A percentile compares a stretch with the other conserved stretches of the same genome.
These are phyloP conservation scores for Pterocles burchelli DNA, from an alignment of 2,113 vertebrate genomes.

Conservation along the genomic window DNA sequence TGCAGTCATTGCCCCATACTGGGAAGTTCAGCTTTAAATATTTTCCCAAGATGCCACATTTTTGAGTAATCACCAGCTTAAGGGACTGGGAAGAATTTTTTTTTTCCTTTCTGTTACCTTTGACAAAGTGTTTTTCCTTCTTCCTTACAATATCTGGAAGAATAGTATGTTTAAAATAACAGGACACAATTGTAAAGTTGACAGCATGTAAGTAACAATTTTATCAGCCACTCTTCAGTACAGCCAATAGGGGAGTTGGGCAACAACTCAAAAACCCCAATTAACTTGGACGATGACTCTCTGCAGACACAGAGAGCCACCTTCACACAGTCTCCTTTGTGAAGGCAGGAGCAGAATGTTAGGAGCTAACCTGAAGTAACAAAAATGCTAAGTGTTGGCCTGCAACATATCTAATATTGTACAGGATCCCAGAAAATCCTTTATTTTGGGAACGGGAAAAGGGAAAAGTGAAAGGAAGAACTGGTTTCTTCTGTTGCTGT, in stretches of 20 bases:
- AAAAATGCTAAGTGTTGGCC: not conserved
- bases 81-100: not conserved
- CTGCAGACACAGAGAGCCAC: not conserved
- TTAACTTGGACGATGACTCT: not conserved
- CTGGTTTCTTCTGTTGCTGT: not conserved
- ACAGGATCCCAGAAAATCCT: not conserved
- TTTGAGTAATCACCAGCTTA: not conserved
- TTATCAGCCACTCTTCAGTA: not conserved
- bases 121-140: not conserved
- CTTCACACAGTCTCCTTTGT: not conserved
- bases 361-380: not conserved
- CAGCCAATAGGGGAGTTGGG: not conserved
- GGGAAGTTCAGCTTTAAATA: not conserved
- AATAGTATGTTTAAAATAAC: not conserved
- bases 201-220: not conserved
- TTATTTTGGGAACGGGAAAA: not conserved
- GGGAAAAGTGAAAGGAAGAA: not conserved
- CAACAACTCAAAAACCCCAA: not conserved
- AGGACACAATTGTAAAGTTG: not conserved
- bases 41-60: not conserved
- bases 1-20: accelerated
- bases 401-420: not conserved
- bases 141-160: not conserved
- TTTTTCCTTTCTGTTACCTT: not conserved
- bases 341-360: not conserved